phyloP scores from a whole-genome alignment of 2,888 invertebrate genomes.

The Nomada goodeniana region DNA sequence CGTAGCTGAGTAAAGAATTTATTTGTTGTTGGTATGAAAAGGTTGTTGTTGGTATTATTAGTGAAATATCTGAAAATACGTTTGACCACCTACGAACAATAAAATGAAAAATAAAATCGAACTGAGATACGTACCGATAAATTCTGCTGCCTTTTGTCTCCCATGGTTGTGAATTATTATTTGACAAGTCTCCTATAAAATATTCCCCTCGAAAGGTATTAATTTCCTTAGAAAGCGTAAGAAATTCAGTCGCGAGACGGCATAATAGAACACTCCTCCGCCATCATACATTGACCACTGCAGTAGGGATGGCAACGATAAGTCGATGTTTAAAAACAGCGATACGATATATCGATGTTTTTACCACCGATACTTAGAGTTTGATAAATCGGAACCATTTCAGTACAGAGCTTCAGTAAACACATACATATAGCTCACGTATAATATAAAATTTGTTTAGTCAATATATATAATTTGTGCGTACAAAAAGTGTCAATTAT shows the following conservation, averaged over 20 bases:
- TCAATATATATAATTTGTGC: too few relatives aligned
- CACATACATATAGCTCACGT: too few relatives aligned
- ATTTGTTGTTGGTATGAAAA: too few relatives aligned
- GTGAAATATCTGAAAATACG: background rate
- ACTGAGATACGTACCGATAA: conserved; percentile 59
- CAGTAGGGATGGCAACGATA: background rate
- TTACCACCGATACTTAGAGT: too few relatives aligned
- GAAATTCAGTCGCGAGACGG: background rate
- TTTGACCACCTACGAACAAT: background rate
- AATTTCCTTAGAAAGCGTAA: background rate
- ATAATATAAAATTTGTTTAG: too few relatives aligned
- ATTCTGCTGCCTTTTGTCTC: conserved; percentile 67
- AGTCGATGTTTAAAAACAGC: too few relatives aligned
- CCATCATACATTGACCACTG: conserved; percentile 25
- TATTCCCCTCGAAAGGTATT: too few relatives aligned
- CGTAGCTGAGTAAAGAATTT: background rate
- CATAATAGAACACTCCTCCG: background rate
- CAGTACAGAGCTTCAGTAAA: too few relatives aligned
- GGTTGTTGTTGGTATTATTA: background rate
- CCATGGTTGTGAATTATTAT: conserved; percentile 42
- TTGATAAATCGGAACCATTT: too few relatives aligned
- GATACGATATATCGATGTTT: too few relatives aligned
- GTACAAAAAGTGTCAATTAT: too few relatives aligned
- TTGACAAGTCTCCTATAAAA: background rate
- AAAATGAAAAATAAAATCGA: too few relatives aligned